Percentiles rank a stretch among this genome's conserved stretches.
Conservation (phyloP, 1,140 invertebrate genomes). For the Drosophila bipectinata region DNA sequence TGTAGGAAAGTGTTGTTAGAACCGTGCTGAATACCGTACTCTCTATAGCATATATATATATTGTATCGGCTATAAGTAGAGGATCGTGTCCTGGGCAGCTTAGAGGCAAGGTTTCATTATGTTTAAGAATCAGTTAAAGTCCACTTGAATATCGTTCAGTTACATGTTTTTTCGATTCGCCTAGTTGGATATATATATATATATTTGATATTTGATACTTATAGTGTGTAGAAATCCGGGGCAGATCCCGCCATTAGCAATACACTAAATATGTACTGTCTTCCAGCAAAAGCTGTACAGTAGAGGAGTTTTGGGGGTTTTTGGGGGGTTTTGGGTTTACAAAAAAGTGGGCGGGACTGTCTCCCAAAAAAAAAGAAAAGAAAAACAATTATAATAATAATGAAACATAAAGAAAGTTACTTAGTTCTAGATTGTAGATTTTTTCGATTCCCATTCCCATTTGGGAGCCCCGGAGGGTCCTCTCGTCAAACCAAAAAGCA, state of each 20-base stretch:
- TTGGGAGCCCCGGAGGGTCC: neutral
- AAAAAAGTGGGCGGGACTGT: neutral
- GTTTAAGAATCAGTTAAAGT: conserved; percentile 49
- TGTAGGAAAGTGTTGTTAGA: conserved; percentile 1
- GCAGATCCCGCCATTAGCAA: conserved; percentile 23
- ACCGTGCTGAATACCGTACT: neutral
- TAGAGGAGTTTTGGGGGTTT: conserved; percentile 15
- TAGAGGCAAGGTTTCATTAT: conserved; percentile 69
- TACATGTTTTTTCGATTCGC: conserved; percentile 21
- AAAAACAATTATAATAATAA: neutral
- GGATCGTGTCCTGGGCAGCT: conserved; percentile 24
- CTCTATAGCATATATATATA: neutral
- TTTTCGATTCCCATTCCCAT: conserved; percentile 29
- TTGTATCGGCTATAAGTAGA: conserved; percentile 13
- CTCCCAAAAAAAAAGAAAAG: neutral
- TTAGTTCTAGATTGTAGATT: conserved; percentile 63
- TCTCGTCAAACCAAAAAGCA: conserved; percentile 59
- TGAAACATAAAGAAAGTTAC: conserved; percentile 28
- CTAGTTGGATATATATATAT: conserved; percentile 19
- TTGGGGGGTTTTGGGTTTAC: neutral
- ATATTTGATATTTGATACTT: conserved; percentile 11
- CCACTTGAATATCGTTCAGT: conserved; percentile 49
- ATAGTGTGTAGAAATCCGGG: neutral
- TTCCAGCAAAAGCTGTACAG: conserved; percentile 22
- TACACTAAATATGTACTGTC: conserved; percentile 37